Evolutionary conservation across 37 sponge, comb jelly and placozoan genomes (phyloP), one percentile per base, ranked within the genome.

Genomic region (Aphrocallistes beatrix): DNA sequence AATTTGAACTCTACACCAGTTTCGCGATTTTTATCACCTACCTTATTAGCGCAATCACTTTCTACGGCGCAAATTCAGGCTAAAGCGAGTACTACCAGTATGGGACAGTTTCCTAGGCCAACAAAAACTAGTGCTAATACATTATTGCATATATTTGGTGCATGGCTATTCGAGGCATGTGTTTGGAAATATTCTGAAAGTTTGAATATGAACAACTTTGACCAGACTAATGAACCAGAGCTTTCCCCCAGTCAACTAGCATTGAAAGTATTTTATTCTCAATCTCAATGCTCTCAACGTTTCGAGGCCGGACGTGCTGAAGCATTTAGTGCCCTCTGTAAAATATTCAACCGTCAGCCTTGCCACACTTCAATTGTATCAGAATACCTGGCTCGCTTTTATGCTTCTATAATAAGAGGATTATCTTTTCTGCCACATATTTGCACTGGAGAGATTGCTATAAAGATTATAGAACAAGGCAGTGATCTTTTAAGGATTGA

Each of bases 141-240:
- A 39, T 86, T 95, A 0, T 82, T 95, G 17, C 96, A 93, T 39
- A 39, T 95, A 39, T 91, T 91, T 86, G 96, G 96, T 9, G 38
- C 69, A 23, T 95, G 96, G 96, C 88, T 95, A 40, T 95, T 95
- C 87, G 90, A 91, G 69, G 93, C 96, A 36, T 85, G 89, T 10
- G 51, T 90, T 38, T 90, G 93, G 91, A 87, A 89, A 30, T 34
- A 86, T 81, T 16, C 83, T 21, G 86, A 85, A 28, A n/a, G 3
- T 36, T 49, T 84, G 48, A 48, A 40, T 36, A n/a, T 48, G 8
- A 25, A 60, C 82, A 50, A 69, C 6, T 69, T n/a, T 36, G 13
- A 23, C 81, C n/a, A 19, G 8, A 19, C 8, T 13, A 21, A 60
- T 60, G 75, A 32, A 19, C 3, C 34, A 21, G n/a, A 30, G 3